A percentile compares a stretch with the other conserved stretches of the same genome.
These are phyloP conservation scores for Etia nguti DNA, from an alignment of 2,113 vertebrate species.

Conservation along the genomic window DNA sequence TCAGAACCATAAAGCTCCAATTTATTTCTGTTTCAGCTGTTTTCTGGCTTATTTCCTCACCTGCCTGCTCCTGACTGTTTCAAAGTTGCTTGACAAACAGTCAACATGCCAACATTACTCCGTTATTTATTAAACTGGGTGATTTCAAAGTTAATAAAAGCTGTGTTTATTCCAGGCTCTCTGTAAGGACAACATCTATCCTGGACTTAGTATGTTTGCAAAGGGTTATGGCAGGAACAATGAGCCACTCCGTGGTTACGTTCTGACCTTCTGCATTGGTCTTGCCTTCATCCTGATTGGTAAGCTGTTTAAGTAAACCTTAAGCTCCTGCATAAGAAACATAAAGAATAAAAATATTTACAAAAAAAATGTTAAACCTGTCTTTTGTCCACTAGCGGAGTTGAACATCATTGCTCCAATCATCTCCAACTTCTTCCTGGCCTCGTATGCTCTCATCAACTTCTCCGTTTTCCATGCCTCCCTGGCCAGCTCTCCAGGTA, in stretches of 20 bases:
- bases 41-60: rapidly evolving
- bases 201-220: conserved; percentile 88
- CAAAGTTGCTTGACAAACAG: background rate
- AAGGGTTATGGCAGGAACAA: conserved; percentile 98
- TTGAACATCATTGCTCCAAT: conserved; percentile 96
- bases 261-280: conserved; percentile 93
- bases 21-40: background rate
- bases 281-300: conserved; percentile 97
- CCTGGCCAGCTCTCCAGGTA: conserved; percentile 95
- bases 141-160: background rate
- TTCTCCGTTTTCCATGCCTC: conserved; percentile 98
- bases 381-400: conserved; percentile 74
- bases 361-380: background rate
- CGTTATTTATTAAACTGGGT: background rate
- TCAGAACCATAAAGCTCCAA: background rate
- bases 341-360: background rate
- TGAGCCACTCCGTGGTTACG: conserved; percentile 91
- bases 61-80: background rate
- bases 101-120: background rate
- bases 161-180: conserved; percentile 75
- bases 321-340: background rate
- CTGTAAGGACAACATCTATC: conserved; percentile 97
- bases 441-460: conserved; percentile 96
- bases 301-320: conserved; percentile 52
- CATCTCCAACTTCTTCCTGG: conserved; percentile 98